Evolutionary conservation across 2,888 invertebrate species (phyloP), one percentile per base, ranked within the genome.

Genomic region (Plagodis pulveraria): DNA sequence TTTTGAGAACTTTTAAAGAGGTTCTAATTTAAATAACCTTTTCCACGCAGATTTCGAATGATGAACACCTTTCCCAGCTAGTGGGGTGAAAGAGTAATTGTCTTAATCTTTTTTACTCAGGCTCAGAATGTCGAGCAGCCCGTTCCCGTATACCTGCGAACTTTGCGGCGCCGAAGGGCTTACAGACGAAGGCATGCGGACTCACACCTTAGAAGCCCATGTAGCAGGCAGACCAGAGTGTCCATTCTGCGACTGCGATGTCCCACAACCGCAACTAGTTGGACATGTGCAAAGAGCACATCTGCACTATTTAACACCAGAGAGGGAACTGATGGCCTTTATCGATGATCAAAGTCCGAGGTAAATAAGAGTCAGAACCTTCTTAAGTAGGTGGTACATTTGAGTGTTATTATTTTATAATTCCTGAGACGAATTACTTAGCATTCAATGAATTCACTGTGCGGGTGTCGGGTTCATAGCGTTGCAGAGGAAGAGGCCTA

Each of bases 281-380:
- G 90, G 95, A 2, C 97, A 97, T 79, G 97, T 97, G 0, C 97
- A 97, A 82, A 95, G 95, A 70, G 96, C 96, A n/a, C 97, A 97
- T 86, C 93, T 97, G 66, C 96, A 97, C 80, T 96, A 96, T 78
- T 86, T 97, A 50, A 97, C 96, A 46, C 97, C 97, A 0, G 96
- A 96, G 78, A 94, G 95, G 63, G 96, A 96, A 78, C 90, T 95
- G 68, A 94, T 96, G 93, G 95, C 95, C 35, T 96, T 96, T 72
- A 96, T 96, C 65, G 96, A 96, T 82, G 96, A 96, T 67, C 94
- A 95, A 71, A 94, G 93, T 71, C 94, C 93, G 35, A 91, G 93
- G 94, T 94, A 78, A 77, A 75, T 22, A 4, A 22, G 1, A 22
- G 22, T 4, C 22, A 22, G 22, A 22, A 22, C 22, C 22, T 22